These are phyloP conservation scores for Falco peregrinus DNA, from an alignment of 2,797 vertebrate species.

Conservation along the genomic window DNA sequence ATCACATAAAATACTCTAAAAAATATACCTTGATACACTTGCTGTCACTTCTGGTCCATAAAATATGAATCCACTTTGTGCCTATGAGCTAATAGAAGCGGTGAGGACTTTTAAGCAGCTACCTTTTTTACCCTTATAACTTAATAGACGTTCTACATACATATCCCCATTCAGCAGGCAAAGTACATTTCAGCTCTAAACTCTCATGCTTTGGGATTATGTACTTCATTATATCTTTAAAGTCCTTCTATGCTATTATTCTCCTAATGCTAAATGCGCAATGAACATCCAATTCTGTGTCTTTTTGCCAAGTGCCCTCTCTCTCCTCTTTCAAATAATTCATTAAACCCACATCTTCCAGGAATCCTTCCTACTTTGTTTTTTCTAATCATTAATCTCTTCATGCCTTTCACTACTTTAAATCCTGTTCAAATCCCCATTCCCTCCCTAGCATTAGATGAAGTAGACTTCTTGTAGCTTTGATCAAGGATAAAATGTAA, in stretches of 20 bases:
- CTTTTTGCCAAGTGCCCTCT: not conserved
- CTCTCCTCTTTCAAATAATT: conserved; percentile 28
- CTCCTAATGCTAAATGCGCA: not conserved
- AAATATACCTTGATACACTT: not conserved
- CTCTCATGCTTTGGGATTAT: not conserved
- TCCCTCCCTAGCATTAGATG: not conserved
- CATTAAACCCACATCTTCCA: conserved; percentile 35
- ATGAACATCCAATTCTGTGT: not conserved
- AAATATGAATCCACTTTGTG: not conserved
- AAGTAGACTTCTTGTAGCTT: not conserved
- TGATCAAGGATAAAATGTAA: conserved; percentile 18
- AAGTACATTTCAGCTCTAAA: not conserved
- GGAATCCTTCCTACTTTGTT: conserved; percentile 18
- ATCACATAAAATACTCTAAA: not conserved
- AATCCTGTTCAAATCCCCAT: not conserved
- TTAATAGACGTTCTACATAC: not conserved
- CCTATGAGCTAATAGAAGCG: not conserved
- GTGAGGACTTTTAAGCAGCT: not conserved
- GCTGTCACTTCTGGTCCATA: not conserved
- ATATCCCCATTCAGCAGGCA: not conserved
- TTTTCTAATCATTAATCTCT: conserved; percentile 21
- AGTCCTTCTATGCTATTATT: not conserved
- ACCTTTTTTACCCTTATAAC: not conserved
- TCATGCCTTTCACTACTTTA: not conserved
- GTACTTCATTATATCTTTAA: not conserved